Base-by-base conservation (phyloP, 2,888 invertebrate genomes). In the Malthinus seriepunctatus region DNA sequence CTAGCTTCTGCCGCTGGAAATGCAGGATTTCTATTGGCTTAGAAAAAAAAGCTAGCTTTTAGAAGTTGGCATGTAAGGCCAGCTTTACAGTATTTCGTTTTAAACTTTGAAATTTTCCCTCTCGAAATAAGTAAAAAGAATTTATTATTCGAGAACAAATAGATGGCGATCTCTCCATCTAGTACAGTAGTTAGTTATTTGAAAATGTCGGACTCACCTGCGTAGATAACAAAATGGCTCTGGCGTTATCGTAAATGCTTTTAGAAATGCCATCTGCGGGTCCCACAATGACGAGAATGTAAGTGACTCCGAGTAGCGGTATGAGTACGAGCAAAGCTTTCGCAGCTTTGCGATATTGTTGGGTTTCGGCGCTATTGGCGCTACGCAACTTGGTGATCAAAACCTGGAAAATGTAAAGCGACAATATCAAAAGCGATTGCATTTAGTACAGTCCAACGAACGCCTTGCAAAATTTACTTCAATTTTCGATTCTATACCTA, bases 331-430 rank as follows among this genome's bases (percentile, higher is more conserved):
- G 80, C 32, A 95, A 84, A 0, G 95, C 95, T 77, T 94, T 95
- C 5, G 91, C 89, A 0, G 93, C 93, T 77, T 93, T 93, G 60
- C 91, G 82, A 76, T 91, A 91, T 76, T 94, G 94, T 70, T 92
- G 89, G 2, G 93, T 93, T 78, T 95, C 94, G 38, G 90, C 83
- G 3, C 89, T 91, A 73, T 91, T 93, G 12, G 94, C 91, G 32
- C 94, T 93, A 48, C 93, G 86, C 4, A 95, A 83, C 73, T 95
- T 95, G 37, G 93, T 95, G 74, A 95, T 93, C 67, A 95, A 82
- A 44, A 95, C 93, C 93, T 94, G 77, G 66, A 75, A 63, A 59
- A 55, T 56, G 35, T 46, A 14, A 48, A 35, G 67, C 2, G 23
- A 23, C 2, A 23, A 23, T 23, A 23, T 23, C 67, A 63, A 75